Evolutionary conservation across 1,140 invertebrate species (phyloP).

Genomic region (Panagrolaimus sp.): DNA sequence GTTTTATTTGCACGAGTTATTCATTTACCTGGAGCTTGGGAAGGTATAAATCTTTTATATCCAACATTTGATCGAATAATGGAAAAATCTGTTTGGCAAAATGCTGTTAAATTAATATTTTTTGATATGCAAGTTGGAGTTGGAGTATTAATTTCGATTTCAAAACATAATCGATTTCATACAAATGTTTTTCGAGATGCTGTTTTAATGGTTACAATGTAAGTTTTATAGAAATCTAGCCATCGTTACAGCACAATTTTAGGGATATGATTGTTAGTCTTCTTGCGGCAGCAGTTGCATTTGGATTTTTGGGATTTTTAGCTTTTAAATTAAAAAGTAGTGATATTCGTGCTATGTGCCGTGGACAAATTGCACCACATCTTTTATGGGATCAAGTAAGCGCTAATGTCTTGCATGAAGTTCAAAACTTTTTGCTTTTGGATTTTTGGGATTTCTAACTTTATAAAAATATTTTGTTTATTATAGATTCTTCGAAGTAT

Average conservation of each 20-base stretch:
- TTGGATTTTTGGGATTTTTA: constrained; percentile 26
- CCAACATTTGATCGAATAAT: constrained; percentile 14
- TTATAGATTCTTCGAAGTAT: constrained; percentile 23
- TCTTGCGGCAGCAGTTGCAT: constrained; percentile 14
- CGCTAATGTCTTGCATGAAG: not conserved
- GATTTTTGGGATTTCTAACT: no score
- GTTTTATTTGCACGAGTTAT: constrained; percentile 18
- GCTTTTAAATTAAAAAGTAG: constrained; percentile 15
- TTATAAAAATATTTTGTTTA: no score
- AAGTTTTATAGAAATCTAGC: not conserved
- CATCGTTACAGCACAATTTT: not conserved
- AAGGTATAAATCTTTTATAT: constrained; percentile 20
- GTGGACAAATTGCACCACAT: constrained; percentile 23
- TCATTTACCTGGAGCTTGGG: constrained; percentile 12
- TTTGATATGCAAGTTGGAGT: constrained; percentile 26
- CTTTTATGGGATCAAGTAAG: constrained; percentile 24
- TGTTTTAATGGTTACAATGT: constrained; percentile 23
- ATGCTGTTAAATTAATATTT: constrained; percentile 22
- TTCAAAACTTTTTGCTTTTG: not conserved
- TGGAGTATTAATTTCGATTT: constrained; percentile 25
- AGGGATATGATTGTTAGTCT: constrained; percentile 23
- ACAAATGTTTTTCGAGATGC: constrained; percentile 26
- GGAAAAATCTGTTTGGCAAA: constrained; percentile 22
- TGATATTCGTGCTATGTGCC: constrained; percentile 20
- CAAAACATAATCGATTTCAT: constrained; percentile 25